A percentile compares a stretch with the other conserved stretches of the same genome.
phyloP scores from a whole-genome alignment of 2,797 vertebrate species.

The Bovichtus diacanthus region DNA sequence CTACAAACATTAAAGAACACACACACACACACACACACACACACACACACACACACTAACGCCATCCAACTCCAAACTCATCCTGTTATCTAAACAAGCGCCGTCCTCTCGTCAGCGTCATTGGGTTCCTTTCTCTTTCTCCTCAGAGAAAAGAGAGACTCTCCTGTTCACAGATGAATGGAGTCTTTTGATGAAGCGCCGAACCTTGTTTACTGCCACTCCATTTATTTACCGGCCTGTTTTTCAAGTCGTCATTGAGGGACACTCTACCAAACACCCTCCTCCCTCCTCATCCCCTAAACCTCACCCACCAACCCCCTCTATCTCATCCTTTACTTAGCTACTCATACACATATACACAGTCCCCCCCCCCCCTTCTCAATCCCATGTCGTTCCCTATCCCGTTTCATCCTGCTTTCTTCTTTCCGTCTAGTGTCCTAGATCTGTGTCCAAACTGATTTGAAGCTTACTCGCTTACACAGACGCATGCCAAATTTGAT shows the following conservation, averaged over 20 bases:
- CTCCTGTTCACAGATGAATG: slow-evolving; percentile 83
- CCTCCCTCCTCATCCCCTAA: slow-evolving; percentile 26
- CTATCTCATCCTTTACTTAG: slow-evolving; percentile 66
- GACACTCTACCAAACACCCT: slow-evolving; percentile 65
- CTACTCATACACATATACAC: slow-evolving; percentile 56
- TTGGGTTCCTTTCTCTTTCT: slow-evolving; percentile 72
- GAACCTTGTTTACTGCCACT: slow-evolving; percentile 82
- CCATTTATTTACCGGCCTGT: slow-evolving; percentile 82
- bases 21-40: slow-evolving; percentile 28
- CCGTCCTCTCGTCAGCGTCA: slow-evolving; percentile 72
- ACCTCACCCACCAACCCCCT: slow-evolving; percentile 48
- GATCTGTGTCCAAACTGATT: slow-evolving; percentile 87
- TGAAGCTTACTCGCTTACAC: slow-evolving; percentile 83
- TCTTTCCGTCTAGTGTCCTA: slow-evolving; percentile 78
- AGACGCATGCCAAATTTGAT: slow-evolving; percentile 83
- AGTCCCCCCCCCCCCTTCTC: slow-evolving; percentile 35
- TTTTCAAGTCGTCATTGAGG: slow-evolving; percentile 82
- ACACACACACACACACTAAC: slow-evolving; percentile 17
- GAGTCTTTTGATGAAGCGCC: slow-evolving; percentile 80
- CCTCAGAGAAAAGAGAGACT: slow-evolving; percentile 79
- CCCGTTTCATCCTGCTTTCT: slow-evolving; percentile 81
- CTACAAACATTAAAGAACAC: slow-evolving; percentile 31
- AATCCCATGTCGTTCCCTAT: slow-evolving; percentile 78
- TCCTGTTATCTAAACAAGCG: slow-evolving; percentile 83
- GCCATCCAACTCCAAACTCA: slow-evolving; percentile 76